Conservation (phyloP, 1,140 invertebrate species). For the Drosophila orosa region DNA sequence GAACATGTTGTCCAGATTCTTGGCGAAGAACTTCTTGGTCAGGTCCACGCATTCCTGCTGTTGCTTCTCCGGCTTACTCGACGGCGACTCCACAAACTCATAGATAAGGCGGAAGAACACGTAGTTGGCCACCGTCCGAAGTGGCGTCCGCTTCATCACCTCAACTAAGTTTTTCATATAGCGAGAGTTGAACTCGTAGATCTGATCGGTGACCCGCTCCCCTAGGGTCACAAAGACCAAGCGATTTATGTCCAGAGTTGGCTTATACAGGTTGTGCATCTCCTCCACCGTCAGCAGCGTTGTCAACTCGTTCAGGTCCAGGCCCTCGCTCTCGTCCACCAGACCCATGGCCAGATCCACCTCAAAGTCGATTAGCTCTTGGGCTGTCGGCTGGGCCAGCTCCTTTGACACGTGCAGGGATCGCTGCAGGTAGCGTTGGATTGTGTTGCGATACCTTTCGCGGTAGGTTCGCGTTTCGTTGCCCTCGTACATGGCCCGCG, state of each 20-base stretch:
- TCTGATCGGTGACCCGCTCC: conserved; percentile 22
- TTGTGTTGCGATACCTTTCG: conserved; percentile 8
- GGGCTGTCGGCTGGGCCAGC: conserved; percentile 43
- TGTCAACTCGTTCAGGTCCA: conserved; percentile 24
- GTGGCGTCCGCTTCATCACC: conserved; percentile 47
- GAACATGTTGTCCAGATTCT: conserved; percentile 75
- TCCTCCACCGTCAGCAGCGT: conserved; percentile 41
- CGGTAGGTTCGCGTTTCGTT: conserved; percentile 51
- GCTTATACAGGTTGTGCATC: conserved; percentile 51
- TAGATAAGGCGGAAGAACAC: conserved; percentile 58
- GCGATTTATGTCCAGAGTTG: conserved; percentile 38
- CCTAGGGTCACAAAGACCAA: conserved; percentile 49
- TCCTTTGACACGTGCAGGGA: conserved; percentile 40
- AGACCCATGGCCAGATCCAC: conserved; percentile 60
- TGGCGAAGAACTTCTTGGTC: conserved; percentile 63
- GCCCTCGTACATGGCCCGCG: conserved; percentile 63
- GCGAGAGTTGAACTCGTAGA: conserved; percentile 53
- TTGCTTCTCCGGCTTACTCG: conserved; percentile 11
- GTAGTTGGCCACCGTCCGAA: conserved; percentile 64
- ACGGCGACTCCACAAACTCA: conserved; percentile 36
- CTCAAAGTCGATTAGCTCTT: conserved; percentile 68
- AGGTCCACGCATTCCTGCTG: conserved; percentile 35
- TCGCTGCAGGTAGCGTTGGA: conserved; percentile 27
- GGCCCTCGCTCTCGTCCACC: conserved; percentile 38
- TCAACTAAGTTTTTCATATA: conserved; percentile 62